phyloP scores from a whole-genome alignment of 2,113 vertebrate genomes.

The Chaetura pelagica region DNA sequence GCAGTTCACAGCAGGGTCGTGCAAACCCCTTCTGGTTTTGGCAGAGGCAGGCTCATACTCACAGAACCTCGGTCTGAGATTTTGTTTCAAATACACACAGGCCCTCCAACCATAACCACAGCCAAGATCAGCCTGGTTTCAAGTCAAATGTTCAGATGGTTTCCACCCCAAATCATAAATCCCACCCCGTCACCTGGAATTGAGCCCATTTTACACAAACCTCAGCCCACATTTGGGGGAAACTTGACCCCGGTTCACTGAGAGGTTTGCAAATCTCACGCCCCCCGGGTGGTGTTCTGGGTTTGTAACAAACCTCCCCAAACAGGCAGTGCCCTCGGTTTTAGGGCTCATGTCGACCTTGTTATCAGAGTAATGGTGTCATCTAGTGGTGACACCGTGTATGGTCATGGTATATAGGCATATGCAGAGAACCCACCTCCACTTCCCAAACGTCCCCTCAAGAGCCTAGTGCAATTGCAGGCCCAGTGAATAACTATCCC shows the following conservation, averaged over 20 bases:
- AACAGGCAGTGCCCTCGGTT: background rate
- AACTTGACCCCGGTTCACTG: slow-evolving; percentile 9
- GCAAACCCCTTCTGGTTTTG: background rate
- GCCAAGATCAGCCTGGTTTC: slow-evolving; percentile 39
- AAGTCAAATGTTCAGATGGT: background rate
- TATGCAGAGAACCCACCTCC: background rate
- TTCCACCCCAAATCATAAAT: slow-evolving; percentile 34
- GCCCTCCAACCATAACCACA: background rate
- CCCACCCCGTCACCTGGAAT: slow-evolving; percentile 14
- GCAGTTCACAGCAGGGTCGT: background rate
- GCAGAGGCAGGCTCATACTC: background rate
- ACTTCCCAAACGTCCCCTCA: background rate
- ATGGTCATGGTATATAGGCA: background rate
- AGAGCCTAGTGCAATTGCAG: rapidly evolving
- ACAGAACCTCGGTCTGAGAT: background rate
- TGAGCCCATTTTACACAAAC: background rate
- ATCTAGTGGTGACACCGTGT: slow-evolving; percentile 38
- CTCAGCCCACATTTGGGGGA: slow-evolving; percentile 19
- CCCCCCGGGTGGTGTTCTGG: background rate
- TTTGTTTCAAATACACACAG: slow-evolving; percentile 26
- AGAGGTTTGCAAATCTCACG: background rate
- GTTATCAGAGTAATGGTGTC: background rate
- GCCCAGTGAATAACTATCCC: background rate
- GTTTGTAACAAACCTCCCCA: background rate
- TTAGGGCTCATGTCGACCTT: background rate